A percentile compares a stretch with the other conserved stretches of the same genome.
phyloP scores from a whole-genome alignment of 2,797 vertebrate genomes.

The Sebastes diploproa region DNA sequence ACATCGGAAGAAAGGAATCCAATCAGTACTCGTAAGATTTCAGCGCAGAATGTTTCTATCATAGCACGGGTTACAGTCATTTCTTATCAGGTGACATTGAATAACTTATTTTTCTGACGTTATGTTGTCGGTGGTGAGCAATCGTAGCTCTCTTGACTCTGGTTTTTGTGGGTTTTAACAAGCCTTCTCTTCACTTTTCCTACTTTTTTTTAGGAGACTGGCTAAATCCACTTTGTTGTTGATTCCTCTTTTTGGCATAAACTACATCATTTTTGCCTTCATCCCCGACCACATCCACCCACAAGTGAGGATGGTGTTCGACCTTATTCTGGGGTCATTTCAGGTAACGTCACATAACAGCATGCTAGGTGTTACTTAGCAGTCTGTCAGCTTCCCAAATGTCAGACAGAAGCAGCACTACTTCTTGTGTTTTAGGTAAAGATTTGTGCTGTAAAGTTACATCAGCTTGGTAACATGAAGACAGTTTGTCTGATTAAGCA shows the following conservation, averaged over 20 bases:
- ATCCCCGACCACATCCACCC: conserved; percentile 87
- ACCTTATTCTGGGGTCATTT: conserved; percentile 94
- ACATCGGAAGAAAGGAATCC: conserved; percentile 91
- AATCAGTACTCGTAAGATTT: conserved; percentile 92
- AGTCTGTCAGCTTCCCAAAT: neutral
- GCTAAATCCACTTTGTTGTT: conserved; percentile 95
- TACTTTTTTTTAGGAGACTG: conserved; percentile 85
- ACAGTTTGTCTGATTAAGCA: neutral
- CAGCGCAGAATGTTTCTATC: conserved; percentile 3
- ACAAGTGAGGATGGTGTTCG: conserved; percentile 89
- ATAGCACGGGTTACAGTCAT: neutral
- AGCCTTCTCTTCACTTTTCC: neutral
- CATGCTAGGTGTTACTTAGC: neutral
- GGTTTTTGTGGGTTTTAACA: neutral
- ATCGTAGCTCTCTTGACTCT: neutral
- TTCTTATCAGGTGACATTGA: conserved; percentile 4
- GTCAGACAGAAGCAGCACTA: neutral
- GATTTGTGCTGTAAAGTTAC: neutral
- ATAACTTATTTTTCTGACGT: neutral
- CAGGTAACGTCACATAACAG: conserved; percentile 83
- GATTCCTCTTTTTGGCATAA: conserved; percentile 96
- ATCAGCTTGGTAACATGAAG: neutral
- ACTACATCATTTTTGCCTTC: conserved; percentile 94
- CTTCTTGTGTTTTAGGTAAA: neutral
- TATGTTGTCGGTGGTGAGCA: neutral